Base-by-base conservation (phyloP, 2,113 vertebrate species). In the Reinhardtius hippoglossoides region DNA sequence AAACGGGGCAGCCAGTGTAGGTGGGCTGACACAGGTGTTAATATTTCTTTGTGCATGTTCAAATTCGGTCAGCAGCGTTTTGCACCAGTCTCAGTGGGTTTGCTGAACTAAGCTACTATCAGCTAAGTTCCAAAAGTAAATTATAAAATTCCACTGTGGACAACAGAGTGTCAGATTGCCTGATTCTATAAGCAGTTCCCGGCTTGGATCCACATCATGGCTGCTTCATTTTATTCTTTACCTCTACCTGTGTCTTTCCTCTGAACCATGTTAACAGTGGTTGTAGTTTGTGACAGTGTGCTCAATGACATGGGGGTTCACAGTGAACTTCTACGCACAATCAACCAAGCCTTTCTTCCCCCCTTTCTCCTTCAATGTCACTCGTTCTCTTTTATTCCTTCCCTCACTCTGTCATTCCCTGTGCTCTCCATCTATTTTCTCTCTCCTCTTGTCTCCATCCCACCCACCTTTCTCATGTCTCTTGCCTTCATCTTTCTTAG, bases 391-490 rank as follows among this genome's bases (percentile, higher is more conserved):
- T 7, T 27, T 40, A 14, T 21, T 24, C 12, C 12, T 20, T 60
- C 62, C n/a, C 46, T 69, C 44, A 48, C 58, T 26, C 52, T 18
- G 6, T 75, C 71, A 3, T 63, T 62, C 67, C 46, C 67, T 63
- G n/a, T 66, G 62, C 67, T 67, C 48, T 54, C 37, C 48, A 4
- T 24, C 42, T 27, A 6, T 66, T 42, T 61, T 40, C 66, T 67
- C 21, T 52, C 15, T 5, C 18, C 59, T 65, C 23, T 50, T 55
- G 54, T 42, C 24, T 61, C 56, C 0, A 1, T 18, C 57, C 59
- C 77, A 18, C 77, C 70, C 69, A 62, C 56, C 54, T 65, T 50
- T 68, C 64, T 78, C 76, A 54, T 79, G 63, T 76, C 64, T 59
- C 21, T 44, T 59, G 35, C 54, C 69, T 81, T 78, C 81, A 83